Conservation (phyloP, 1,140 invertebrate genomes). For the Mactra quadrangularis region DNA sequence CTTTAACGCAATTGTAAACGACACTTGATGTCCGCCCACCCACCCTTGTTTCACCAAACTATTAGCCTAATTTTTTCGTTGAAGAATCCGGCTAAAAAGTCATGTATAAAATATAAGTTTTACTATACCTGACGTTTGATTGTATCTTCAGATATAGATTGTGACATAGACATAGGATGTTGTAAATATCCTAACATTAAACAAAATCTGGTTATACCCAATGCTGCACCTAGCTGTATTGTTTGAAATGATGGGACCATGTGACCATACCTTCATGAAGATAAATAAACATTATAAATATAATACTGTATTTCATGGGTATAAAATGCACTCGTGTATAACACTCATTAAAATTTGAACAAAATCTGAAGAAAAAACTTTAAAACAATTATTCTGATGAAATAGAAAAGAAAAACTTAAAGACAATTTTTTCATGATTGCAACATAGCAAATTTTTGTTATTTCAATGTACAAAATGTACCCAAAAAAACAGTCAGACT, state of each 20-base stretch:
- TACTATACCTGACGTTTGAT: constrained; percentile 76
- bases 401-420: too few species aligned
- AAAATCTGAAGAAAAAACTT: neutral
- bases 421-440: too few species aligned
- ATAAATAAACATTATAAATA: neutral
- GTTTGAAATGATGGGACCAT: constrained; percentile 81
- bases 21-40: too few species aligned
- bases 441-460: too few species aligned
- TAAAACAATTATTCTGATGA: neutral
- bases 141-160: constrained; percentile 69
- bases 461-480: too few species aligned
- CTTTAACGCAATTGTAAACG: too few species aligned
- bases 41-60: too few species aligned
- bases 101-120: too few species aligned
- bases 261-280: constrained; percentile 79
- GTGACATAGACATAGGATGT: constrained; percentile 72
- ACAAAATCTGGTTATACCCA: constrained; percentile 80
- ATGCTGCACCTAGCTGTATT: constrained; percentile 81
- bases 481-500: too few species aligned
- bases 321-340: neutral
- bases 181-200: constrained; percentile 77
- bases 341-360: neutral
- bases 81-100: too few species aligned
- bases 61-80: too few species aligned
- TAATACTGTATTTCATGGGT: neutral